Conservation (phyloP, 2,797 vertebrate species). For the Coendou prehensilis region DNA sequence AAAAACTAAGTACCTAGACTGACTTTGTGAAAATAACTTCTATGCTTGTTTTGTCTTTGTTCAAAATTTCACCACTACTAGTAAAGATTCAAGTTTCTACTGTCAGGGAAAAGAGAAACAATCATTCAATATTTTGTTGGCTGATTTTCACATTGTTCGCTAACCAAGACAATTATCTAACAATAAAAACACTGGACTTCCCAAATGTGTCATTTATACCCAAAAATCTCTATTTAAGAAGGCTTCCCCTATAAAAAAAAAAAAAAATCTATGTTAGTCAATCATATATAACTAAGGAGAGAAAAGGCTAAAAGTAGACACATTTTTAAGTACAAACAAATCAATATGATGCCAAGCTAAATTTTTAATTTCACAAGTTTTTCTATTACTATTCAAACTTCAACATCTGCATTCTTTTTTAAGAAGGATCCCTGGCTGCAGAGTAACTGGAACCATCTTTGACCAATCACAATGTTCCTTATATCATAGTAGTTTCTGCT, state of each 20-base stretch:
- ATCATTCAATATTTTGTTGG: background rate
- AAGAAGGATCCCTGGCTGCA: background rate
- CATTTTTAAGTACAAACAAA: background rate
- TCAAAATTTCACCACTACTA: background rate
- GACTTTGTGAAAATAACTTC: constrained; percentile 5
- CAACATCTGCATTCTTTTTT: background rate
- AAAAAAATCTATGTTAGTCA: background rate
- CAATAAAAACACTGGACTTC: background rate
- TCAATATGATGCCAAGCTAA: background rate
- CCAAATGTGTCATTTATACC: background rate
- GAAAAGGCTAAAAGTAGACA: background rate
- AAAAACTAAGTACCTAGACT: background rate
- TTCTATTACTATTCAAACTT: background rate
- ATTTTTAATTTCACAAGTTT: background rate
- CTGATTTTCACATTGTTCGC: background rate
- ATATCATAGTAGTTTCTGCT: background rate
- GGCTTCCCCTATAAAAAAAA: background rate
- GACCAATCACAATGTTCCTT: background rate
- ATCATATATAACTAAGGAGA: background rate
- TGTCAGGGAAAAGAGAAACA: constrained; percentile 28
- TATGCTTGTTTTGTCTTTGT: background rate
- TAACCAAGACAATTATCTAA: background rate
- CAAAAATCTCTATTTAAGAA: constrained; percentile 6
- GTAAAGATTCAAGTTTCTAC: background rate
- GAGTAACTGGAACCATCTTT: constrained; percentile 15